Percentiles rank a stretch among this genome's conserved stretches.
phyloP scores from a whole-genome alignment of 2,113 vertebrate species.

The Podocnemis expansa region DNA sequence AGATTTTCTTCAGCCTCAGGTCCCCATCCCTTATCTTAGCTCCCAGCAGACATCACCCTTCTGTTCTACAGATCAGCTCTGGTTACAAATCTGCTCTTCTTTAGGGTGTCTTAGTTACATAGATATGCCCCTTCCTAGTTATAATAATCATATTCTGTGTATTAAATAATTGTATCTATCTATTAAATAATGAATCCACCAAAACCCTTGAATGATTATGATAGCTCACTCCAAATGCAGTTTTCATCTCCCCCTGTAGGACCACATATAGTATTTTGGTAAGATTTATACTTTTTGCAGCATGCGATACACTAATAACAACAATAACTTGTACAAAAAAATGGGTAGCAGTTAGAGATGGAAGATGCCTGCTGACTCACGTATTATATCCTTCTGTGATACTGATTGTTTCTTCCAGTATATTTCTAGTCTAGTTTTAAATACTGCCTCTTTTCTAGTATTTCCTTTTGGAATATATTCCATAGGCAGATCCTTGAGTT shows the following conservation, averaged over 20 bases:
- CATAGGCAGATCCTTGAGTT: not conserved
- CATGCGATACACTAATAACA: not conserved
- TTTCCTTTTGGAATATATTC: not conserved
- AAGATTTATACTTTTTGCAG: constrained; percentile 26
- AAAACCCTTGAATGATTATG: not conserved
- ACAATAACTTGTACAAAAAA: not conserved
- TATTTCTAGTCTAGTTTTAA: not conserved
- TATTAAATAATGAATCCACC: not conserved
- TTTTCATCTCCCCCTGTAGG: not conserved
- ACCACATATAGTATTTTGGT: not conserved
- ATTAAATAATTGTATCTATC: not conserved
- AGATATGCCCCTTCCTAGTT: too few species aligned
- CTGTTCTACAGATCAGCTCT: too few species aligned
- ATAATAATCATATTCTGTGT: not conserved
- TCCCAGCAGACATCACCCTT: too few species aligned
- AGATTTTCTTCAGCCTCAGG: too few species aligned
- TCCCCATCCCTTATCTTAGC: too few species aligned
- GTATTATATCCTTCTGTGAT: not conserved
- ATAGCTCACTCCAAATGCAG: not conserved
- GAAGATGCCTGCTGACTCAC: not conserved
- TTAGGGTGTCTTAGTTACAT: too few species aligned
- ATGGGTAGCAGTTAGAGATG: not conserved
- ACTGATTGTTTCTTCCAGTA: not conserved
- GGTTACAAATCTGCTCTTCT: too few species aligned
- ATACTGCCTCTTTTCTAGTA: not conserved